These are phyloP conservation scores for Cebuella pygmaea DNA, from an alignment of 2,797 vertebrate genomes.

Conservation along the genomic window DNA sequence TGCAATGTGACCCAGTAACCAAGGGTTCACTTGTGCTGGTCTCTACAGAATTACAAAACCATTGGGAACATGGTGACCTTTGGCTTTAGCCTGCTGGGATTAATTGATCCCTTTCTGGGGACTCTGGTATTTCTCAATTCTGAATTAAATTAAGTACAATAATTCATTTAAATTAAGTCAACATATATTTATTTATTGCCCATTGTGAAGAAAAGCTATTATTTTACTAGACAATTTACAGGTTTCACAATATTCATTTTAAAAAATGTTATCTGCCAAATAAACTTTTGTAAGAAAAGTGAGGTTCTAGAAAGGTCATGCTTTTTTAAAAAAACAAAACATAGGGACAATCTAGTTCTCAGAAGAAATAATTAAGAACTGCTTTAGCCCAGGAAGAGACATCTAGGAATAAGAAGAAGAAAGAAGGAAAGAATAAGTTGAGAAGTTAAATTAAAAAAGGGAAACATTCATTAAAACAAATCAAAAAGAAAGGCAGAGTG, in stretches of 20 bases:
- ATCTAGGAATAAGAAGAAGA: background rate
- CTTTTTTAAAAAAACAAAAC: background rate
- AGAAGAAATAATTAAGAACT: slow-evolving; percentile 36
- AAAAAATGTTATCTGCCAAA: background rate
- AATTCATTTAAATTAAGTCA: slow-evolving; percentile 45
- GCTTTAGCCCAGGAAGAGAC: background rate
- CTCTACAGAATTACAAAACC: slow-evolving; percentile 49
- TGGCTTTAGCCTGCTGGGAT: slow-evolving; percentile 31
- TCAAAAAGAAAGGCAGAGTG: background rate
- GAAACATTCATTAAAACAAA: slow-evolving; percentile 13
- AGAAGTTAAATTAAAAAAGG: slow-evolving; percentile 28
- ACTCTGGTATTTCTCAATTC: slow-evolving; percentile 52
- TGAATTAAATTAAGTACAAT: slow-evolving; percentile 30
- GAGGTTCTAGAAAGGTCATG: background rate
- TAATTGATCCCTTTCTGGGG: slow-evolving; percentile 8
- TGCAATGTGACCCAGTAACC: slow-evolving; percentile 16
- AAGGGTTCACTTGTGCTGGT: background rate
- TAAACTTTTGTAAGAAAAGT: slow-evolving; percentile 38
- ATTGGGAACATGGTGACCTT: background rate
- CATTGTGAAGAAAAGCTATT: slow-evolving; percentile 8
- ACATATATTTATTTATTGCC: slow-evolving; percentile 6
- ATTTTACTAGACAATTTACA: slow-evolving; percentile 41
- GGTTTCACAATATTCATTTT: slow-evolving; percentile 42
- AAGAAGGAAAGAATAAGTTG: background rate
- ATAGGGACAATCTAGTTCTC: background rate